Percentiles rank a stretch among this genome's conserved stretches.
These are phyloP conservation scores for Microctonus brassicae DNA, from an alignment of 2,888 invertebrate genomes.

Conservation along the genomic window DNA sequence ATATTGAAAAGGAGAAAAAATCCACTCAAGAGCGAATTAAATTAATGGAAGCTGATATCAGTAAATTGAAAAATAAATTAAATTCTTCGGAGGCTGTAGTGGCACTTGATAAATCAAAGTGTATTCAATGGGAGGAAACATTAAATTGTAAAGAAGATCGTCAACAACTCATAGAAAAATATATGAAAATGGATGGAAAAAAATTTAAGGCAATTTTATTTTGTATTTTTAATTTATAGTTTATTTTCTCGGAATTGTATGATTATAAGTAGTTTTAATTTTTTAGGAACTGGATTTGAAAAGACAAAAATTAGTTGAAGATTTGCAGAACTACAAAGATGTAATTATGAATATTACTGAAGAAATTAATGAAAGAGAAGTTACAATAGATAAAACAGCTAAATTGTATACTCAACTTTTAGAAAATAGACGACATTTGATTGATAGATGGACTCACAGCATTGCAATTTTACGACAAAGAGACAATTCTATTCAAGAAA, in stretches of 20 bases:
- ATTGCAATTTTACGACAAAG: conserved; percentile 79
- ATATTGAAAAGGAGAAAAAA: conserved; percentile 71
- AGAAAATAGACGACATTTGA: conserved; percentile 77
- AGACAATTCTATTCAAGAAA: conserved; percentile 75
- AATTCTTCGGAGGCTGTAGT: conserved; percentile 77
- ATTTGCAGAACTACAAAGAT: conserved; percentile 70
- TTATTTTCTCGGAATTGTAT: conserved; percentile 9
- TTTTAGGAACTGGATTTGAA: conserved; percentile 72
- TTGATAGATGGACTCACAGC: conserved; percentile 80
- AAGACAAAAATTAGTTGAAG: conserved; percentile 71
- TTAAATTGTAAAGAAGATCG: conserved; percentile 79
- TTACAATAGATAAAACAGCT: conserved; percentile 72
- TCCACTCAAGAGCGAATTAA: conserved; percentile 70
- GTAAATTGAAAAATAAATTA: conserved; percentile 74
- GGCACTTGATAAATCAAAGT: conserved; percentile 77
- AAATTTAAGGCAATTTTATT: conserved; percentile 73
- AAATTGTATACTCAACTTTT: conserved; percentile 74
- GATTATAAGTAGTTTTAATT: conserved; percentile 15
- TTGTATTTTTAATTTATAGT: conserved; percentile 13
- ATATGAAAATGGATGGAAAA: conserved; percentile 79
- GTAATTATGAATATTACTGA: conserved; percentile 70
- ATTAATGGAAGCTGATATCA: conserved; percentile 68
- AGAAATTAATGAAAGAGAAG: conserved; percentile 73
- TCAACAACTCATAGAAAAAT: conserved; percentile 79
- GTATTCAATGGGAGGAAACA: conserved; percentile 81